phyloP scores from a whole-genome alignment of 2,888 invertebrate genomes.

The Miltochrista miniata region DNA sequence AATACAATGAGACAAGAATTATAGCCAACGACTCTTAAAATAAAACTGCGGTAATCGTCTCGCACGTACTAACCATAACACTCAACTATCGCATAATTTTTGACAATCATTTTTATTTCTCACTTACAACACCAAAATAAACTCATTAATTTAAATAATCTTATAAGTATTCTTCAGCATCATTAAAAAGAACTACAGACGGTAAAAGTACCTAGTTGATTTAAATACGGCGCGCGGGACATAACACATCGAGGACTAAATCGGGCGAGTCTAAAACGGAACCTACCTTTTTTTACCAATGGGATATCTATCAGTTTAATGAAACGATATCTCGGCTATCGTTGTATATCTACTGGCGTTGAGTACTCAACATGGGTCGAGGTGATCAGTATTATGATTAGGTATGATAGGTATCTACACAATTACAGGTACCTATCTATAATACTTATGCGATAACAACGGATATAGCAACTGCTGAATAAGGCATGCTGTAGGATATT shows the following conservation, averaged over 20 bases:
- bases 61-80: background rate
- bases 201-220: constrained; percentile 12
- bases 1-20: background rate
- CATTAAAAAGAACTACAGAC: constrained; percentile 10
- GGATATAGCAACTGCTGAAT: background rate
- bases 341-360: constrained; percentile 18
- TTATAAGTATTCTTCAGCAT: constrained; percentile 5
- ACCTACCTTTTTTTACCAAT: constrained; percentile 18
- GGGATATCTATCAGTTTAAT: constrained; percentile 14
- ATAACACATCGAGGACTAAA: constrained; percentile 22
- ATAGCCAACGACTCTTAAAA: background rate
- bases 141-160: constrained; percentile 13
- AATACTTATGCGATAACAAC: background rate
- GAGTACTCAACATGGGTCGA: constrained; percentile 21
- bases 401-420: background rate
- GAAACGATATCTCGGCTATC: constrained; percentile 13
- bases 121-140: constrained; percentile 6
- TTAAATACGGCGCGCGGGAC: too few relatives aligned
- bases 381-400: constrained; percentile 11
- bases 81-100: constrained; percentile 1
- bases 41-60: constrained; percentile 2
- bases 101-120: constrained; percentile 22
- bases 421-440: background rate
- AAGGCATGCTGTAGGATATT: background rate
- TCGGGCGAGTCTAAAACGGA: constrained; percentile 12